Evolutionary conservation across 2,888 invertebrate genomes (phyloP).

Genomic region (Elmis aenea): DNA sequence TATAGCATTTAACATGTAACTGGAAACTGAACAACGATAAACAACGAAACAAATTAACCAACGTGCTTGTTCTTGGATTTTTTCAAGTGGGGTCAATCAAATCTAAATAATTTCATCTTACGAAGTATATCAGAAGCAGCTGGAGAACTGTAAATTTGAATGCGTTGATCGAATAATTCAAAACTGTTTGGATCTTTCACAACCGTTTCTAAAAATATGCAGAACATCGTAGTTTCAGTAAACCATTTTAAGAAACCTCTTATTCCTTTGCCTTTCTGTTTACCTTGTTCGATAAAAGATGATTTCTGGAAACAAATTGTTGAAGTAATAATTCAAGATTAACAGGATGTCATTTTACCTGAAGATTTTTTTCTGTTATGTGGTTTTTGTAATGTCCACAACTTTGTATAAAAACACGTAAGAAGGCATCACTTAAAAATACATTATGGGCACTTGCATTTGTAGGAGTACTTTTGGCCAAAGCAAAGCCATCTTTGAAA

Average conservation of each 20-base stretch:
- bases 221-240: conserved; percentile 82
- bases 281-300: conserved; percentile 58
- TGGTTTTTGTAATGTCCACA: conserved; percentile 65
- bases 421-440: conserved; percentile 72
- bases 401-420: conserved; percentile 72
- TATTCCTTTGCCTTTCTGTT: conserved; percentile 56
- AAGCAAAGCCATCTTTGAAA: conserved; percentile 55
- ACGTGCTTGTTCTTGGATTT: too few relatives aligned
- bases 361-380: conserved; percentile 47
- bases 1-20: too few relatives aligned
- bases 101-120: conserved; percentile 41
- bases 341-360: conserved; percentile 32
- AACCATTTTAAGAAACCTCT: conserved; percentile 82
- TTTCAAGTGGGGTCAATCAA: too few relatives aligned
- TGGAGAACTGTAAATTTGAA: conserved; percentile 40
- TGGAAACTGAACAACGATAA: too few relatives aligned
- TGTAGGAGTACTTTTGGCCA: conserved; percentile 46
- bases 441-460: conserved; percentile 60
- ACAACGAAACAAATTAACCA: too few relatives aligned
- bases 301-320: conserved; percentile 61
- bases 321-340: too few relatives aligned
- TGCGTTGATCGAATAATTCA: conserved; percentile 40
- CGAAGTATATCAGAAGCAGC: conserved; percentile 37
- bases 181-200: conserved; percentile 35
- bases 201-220: conserved; percentile 61